A percentile compares a stretch with the other conserved stretches of the same genome.
These are phyloP conservation scores for Herpailurus yagouaroundi DNA, from an alignment of 2,113 vertebrate genomes.

Conservation along the genomic window DNA sequence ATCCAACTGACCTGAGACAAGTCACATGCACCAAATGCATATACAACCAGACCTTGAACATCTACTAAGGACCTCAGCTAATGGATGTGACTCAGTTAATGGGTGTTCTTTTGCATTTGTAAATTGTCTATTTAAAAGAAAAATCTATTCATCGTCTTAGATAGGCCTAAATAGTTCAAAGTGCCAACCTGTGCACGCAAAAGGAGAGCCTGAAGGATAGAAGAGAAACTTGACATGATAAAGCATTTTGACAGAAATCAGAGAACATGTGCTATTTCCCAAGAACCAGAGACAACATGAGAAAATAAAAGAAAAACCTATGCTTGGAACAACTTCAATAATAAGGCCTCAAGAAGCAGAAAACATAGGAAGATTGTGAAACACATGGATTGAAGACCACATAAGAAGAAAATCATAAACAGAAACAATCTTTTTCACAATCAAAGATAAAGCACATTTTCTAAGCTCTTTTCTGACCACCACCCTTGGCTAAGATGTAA, in stretches of 20 bases:
- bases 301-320: neutral
- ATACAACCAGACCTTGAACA: neutral
- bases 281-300: neutral
- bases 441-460: neutral
- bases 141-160: neutral
- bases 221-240: neutral
- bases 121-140: neutral
- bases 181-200: neutral
- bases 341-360: neutral
- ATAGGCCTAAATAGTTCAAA: neutral
- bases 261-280: neutral
- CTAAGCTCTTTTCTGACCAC: neutral
- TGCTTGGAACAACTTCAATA: neutral
- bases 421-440: neutral
- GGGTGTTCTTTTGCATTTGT: neutral
- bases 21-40: neutral
- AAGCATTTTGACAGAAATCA: neutral
- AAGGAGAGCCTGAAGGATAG: conserved; percentile 6
- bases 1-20: neutral
- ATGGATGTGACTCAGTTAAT: neutral
- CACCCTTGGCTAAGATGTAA: neutral
- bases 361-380: neutral
- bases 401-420: neutral
- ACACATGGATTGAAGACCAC: neutral
- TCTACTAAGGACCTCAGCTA: neutral